A percentile compares a stretch with the other conserved stretches of the same genome.
phyloP scores from a whole-genome alignment of 2,888 invertebrate species.

The Chrysina gloriosa region DNA sequence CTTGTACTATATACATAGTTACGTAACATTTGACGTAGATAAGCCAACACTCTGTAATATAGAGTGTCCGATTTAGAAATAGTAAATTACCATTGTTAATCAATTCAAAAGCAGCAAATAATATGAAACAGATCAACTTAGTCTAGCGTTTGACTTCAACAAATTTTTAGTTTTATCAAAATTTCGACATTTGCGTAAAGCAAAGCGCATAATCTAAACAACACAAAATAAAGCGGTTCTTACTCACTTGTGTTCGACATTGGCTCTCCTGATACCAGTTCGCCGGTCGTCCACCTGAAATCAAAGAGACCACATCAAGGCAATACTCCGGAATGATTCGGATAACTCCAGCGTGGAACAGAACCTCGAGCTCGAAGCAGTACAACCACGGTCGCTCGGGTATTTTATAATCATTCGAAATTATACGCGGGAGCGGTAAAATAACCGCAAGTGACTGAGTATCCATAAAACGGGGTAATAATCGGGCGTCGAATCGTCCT shows the following conservation, averaged over 20 bases:
- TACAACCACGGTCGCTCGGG: slow-evolving; percentile 20
- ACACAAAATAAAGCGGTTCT: slow-evolving; percentile 25
- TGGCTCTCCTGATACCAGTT: slow-evolving; percentile 57
- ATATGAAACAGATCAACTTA: too few species aligned
- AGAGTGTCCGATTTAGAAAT: too few species aligned
- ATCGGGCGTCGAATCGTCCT: slow-evolving; percentile 27
- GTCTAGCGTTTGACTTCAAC: too few species aligned
- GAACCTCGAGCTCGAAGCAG: not conserved
- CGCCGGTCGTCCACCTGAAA: slow-evolving; percentile 62
- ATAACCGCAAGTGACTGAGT: slow-evolving; percentile 49
- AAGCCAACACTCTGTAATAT: too few species aligned
- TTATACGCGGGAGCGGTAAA: slow-evolving; percentile 47
- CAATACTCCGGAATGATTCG: slow-evolving; percentile 48
- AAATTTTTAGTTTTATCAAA: too few species aligned
- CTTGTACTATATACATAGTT: too few species aligned
- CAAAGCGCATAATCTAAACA: not conserved
- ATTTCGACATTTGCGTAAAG: not conserved
- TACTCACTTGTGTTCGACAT: slow-evolving; percentile 60
- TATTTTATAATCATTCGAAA: slow-evolving; percentile 51
- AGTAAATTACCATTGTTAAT: too few species aligned
- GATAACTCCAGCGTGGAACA: slow-evolving; percentile 42
- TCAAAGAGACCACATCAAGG: slow-evolving; percentile 61
- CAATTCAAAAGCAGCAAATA: too few species aligned
- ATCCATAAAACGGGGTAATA: slow-evolving; percentile 47
- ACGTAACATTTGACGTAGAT: too few species aligned